Percentiles rank a stretch among this genome's conserved stretches.
These are phyloP conservation scores for Thamnophis elegans DNA, from an alignment of 2,797 vertebrate species.

Conservation along the genomic window DNA sequence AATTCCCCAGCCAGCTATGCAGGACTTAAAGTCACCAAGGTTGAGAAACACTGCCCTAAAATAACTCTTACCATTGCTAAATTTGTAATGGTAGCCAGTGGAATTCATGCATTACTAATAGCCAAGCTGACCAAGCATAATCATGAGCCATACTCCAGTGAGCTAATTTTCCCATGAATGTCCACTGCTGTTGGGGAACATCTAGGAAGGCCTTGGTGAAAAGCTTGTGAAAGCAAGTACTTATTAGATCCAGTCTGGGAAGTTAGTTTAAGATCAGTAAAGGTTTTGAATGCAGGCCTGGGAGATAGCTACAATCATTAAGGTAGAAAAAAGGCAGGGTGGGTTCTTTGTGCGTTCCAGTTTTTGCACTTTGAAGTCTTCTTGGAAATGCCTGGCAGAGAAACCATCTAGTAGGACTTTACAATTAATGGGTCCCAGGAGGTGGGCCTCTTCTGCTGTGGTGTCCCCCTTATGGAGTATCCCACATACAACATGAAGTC, in stretches of 20 bases:
- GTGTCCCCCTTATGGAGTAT: background rate
- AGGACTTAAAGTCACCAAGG: no score
- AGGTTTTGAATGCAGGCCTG: background rate
- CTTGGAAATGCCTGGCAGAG: background rate
- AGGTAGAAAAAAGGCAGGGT: background rate
- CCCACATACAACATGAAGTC: background rate
- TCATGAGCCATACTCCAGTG: background rate
- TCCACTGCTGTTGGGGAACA: background rate
- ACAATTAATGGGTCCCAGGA: background rate
- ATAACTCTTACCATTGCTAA: background rate
- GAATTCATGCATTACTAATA: background rate
- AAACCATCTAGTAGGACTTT: background rate
- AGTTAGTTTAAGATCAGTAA: background rate
- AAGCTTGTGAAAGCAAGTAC: background rate
- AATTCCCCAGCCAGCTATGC: no score
- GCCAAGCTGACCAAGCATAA: background rate
- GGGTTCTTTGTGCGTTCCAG: background rate
- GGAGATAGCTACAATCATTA: background rate
- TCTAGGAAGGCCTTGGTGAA: background rate
- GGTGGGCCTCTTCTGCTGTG: background rate
- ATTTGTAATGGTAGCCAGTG: background rate
- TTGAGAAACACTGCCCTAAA: no score
- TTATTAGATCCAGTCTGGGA: background rate
- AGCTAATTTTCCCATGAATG: background rate
- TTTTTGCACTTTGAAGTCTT: background rate